Percentiles rank a stretch among this genome's conserved stretches.
Evolutionary conservation across 1,140 invertebrate species (phyloP).

Genomic region (Pseudoatta argentina): DNA sequence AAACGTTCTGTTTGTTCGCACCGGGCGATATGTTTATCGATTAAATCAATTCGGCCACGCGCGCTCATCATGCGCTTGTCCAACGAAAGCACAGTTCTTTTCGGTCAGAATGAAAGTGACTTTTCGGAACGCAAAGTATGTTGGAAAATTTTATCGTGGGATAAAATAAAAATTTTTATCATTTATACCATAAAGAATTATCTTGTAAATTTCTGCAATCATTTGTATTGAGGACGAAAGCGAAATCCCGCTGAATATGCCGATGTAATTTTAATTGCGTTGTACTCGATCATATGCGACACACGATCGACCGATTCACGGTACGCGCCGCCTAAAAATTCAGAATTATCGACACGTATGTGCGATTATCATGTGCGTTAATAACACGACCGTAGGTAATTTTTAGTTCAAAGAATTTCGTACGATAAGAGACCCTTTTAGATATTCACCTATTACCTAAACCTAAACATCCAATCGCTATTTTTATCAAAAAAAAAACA

Average conservation of each 20-base stretch:
- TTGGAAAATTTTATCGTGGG: not conserved
- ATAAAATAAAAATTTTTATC: not conserved
- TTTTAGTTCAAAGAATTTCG: conserved; percentile 72
- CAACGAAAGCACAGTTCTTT: not conserved
- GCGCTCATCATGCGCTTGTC: not conserved
- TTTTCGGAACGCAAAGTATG: not conserved
- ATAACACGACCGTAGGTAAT: conserved; percentile 70
- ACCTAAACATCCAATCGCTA: conserved; percentile 86
- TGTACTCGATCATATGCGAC: not conserved
- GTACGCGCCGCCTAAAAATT: conserved; percentile 55
- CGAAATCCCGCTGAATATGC: not conserved
- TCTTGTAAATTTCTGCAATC: not conserved
- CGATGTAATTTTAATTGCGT: conserved; percentile 16
- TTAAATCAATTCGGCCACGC: conserved; percentile 53
- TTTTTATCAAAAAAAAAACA: conserved; percentile 85
- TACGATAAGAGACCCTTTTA: conserved; percentile 81
- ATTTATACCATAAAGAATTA: not conserved
- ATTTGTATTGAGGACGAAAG: not conserved
- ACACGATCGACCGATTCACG: conserved; percentile 67
- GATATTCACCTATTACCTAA: conserved; percentile 85
- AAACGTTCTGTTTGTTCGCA: conserved; percentile 45
- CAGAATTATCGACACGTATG: conserved; percentile 63
- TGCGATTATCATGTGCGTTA: conserved; percentile 68
- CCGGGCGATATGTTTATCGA: conserved; percentile 56
- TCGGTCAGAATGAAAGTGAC: not conserved